Conservation (phyloP, 2,797 vertebrate genomes). For the Gymnopithys bicolor region DNA sequence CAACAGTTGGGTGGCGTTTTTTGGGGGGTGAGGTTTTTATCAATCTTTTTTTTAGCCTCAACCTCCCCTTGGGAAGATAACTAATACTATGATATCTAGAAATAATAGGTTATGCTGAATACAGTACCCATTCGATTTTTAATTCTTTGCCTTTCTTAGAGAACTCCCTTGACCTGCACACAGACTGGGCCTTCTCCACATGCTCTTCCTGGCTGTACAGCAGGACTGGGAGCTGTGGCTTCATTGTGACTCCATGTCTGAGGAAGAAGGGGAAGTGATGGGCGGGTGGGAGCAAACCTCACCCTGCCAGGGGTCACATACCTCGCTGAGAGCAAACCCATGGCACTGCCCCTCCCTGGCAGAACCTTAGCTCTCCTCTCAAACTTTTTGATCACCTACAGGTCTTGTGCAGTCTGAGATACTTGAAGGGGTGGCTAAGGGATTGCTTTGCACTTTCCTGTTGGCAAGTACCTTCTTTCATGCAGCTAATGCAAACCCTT, state of each 20-base stretch:
- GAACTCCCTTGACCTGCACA: neutral
- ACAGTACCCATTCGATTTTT: neutral
- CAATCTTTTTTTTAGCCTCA: neutral
- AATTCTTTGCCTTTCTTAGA: neutral
- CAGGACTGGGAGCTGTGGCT: neutral
- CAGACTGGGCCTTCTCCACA: neutral
- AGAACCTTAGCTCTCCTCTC: neutral
- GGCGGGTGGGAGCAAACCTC: neutral
- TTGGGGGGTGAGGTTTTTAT: neutral
- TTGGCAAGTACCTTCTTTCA: neutral
- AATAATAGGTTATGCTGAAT: neutral
- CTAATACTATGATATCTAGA: neutral
- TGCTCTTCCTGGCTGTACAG: neutral
- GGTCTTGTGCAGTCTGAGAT: neutral
- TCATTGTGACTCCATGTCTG: neutral
- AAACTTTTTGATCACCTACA: rapidly evolving
- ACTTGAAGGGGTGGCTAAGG: neutral
- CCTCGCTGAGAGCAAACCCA: rapidly evolving
- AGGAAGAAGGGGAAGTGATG: neutral
- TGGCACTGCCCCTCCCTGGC: neutral
- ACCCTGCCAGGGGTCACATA: rapidly evolving
- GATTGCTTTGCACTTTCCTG: neutral
- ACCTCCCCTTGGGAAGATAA: neutral
- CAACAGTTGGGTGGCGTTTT: neutral
- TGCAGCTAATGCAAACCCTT: neutral